A percentile compares a stretch with the other conserved stretches of the same genome.
Conservation (phyloP, 2,113 vertebrate genomes). For the human region GRCh38 chr4:151443501-151444000, state of each 20-base stretch:
- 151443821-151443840: neutral
- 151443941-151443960: neutral
- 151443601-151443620: neutral
- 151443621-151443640: neutral
- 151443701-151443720: neutral
- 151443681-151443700: neutral
- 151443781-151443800: neutral
- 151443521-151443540: neutral
- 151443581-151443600: neutral
- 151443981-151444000: neutral
- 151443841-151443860: neutral
- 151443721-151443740: neutral
- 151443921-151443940: neutral
- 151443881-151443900: neutral
- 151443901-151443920: neutral
- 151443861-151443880: neutral
- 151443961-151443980: neutral
- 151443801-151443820: neutral
- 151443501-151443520: neutral
- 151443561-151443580: neutral
- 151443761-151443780: neutral
- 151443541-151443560: conserved; percentile 21
- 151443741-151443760: neutral
- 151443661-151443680: neutral
- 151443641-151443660: neutral